Base-by-base conservation (phyloP, 2,888 invertebrate genomes). In the Standfussiana lucernea region DNA sequence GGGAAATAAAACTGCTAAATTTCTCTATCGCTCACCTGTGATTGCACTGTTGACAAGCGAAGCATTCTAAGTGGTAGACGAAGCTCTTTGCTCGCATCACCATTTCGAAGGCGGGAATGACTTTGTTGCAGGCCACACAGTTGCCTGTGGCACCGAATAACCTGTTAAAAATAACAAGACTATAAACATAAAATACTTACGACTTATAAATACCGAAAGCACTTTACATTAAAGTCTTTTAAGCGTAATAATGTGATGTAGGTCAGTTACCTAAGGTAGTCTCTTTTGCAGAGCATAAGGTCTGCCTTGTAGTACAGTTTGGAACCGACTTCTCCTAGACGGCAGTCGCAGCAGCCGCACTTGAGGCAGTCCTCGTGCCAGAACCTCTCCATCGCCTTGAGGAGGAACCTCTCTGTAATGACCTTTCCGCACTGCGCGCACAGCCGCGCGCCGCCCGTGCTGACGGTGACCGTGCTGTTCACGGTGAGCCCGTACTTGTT, bases 301-400 rank as follows among this genome's bases (percentile, higher is more conserved):
- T 99, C 98, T 61, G 99, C 98, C 95, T 98, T 99, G 89, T 98
- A 98, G 96, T 98, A 99, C 71, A 99, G 97, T 85, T 99, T 98
- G 75, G 98, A 98, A 83, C 99, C 99, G 61, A 99, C 99, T 95
- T 99, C 99, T 2, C 99, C 99, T n/a, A 99, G 97, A 72, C 99
- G 97, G 94, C 99, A 99, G 95, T 99, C 98, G 93, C 99, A 99
- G 95, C 99, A 99, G 80, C 98, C 98, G 92, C 98, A 98, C 93
- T 99, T 99, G 85, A 99, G 97, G 91, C 99, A 99, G 95, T 99
- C 99, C 90, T 99, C 99, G 96, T 99, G 99, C 99, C 99, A 99
- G 95, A 98, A 98, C 93, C 98, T 97, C 93, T 99, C 99, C 95
- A 99, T 97, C 0, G 99, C 99, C 92, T 98, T 98, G 88, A 99